phyloP scores from a whole-genome alignment of 2,113 vertebrate species.

The Protomyctophum bolini region DNA sequence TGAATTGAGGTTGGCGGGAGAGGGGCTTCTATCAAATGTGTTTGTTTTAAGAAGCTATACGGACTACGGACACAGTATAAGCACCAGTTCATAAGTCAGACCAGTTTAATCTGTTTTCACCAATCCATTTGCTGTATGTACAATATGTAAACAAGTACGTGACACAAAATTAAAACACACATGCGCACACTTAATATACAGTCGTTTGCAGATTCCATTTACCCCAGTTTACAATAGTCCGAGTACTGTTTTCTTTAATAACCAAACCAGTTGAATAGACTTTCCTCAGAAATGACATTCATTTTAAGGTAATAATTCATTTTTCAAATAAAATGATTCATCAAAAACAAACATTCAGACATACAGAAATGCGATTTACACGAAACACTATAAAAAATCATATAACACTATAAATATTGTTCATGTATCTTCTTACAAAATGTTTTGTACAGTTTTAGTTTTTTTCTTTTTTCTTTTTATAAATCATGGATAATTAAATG shows the following conservation, averaged over 20 bases:
- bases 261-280: constrained; percentile 42
- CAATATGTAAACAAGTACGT: constrained; percentile 81
- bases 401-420: constrained; percentile 78
- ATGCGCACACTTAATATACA: constrained; percentile 71
- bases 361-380: constrained; percentile 73
- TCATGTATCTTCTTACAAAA: constrained; percentile 74
- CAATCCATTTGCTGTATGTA: constrained; percentile 77
- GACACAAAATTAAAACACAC: constrained; percentile 73
- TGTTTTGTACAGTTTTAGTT: constrained; percentile 70
- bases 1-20: no score
- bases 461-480: constrained; percentile 63
- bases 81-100: constrained; percentile 14
- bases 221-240: constrained; percentile 46
- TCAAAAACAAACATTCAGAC: constrained; percentile 41
- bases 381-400: constrained; percentile 70
- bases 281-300: constrained; percentile 67
- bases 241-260: constrained; percentile 58
- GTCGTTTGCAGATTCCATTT: constrained; percentile 61
- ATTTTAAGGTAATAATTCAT: constrained; percentile 55
- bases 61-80: background rate
- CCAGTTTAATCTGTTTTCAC: constrained; percentile 61
- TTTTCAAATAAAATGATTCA: constrained; percentile 57
- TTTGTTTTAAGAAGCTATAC: background rate
- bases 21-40: no score
- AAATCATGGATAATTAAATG: constrained; percentile 60